Evolutionary conservation across 2,888 invertebrate genomes (phyloP).

Genomic region (Temnothorax unifasciatus): DNA sequence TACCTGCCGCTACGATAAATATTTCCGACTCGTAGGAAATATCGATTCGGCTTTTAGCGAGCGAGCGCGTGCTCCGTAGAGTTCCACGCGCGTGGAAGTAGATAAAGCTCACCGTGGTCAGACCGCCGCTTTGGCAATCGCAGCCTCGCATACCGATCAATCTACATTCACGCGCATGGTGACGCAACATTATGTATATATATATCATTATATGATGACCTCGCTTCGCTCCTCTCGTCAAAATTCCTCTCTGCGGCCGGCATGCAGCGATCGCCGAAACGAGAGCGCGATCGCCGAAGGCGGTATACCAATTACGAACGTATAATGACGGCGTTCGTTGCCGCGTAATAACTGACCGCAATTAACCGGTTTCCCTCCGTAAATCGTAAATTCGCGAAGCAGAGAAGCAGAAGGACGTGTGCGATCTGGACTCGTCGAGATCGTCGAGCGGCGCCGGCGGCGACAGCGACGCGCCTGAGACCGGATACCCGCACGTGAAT

Average conservation of each 20-base stretch:
- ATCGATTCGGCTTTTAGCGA: constrained; percentile 16
- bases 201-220: not conserved
- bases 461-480: constrained; percentile 83
- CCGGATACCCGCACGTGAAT: constrained; percentile 83
- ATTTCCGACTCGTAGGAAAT: constrained; percentile 5
- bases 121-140: constrained; percentile 15
- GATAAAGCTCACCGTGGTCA: constrained; percentile 3
- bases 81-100: not conserved
- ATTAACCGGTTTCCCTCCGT: constrained; percentile 49
- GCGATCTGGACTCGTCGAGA: constrained; percentile 84
- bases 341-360: constrained; percentile 17
- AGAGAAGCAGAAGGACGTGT: constrained; percentile 84
- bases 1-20: constrained; percentile 1
- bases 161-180: not conserved
- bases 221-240: constrained; percentile 13
- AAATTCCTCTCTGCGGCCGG: constrained; percentile 27
- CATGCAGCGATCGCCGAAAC: constrained; percentile 23
- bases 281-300: constrained; percentile 7
- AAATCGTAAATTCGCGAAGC: constrained; percentile 63
- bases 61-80: not conserved
- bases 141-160: constrained; percentile 16
- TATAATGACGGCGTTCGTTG: not conserved
- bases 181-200: not conserved
- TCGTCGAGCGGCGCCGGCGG: constrained; percentile 84
- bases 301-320: not conserved